These are phyloP conservation scores for Tetramorium bicarinatum DNA, from an alignment of 2,888 invertebrate species.

Conservation along the genomic window DNA sequence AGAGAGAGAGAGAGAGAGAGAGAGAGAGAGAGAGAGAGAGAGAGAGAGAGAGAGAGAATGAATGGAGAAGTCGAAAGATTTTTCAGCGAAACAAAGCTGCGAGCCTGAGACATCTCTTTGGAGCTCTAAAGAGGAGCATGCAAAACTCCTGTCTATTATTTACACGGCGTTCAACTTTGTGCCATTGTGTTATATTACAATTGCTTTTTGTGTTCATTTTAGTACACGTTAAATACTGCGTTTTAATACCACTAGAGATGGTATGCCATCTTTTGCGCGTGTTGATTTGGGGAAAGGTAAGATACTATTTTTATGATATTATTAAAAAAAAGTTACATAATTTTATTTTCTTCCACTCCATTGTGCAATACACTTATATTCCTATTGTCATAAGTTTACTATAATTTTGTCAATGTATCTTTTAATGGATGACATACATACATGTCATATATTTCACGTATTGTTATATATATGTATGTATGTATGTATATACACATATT, in stretches of 20 bases:
- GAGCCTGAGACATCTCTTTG: conserved; percentile 53
- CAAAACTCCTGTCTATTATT: conserved; percentile 63
- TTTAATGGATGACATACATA: too few species aligned
- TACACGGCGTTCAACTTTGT: conserved; percentile 49
- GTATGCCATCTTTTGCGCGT: background rate
- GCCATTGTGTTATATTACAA: conserved; percentile 62
- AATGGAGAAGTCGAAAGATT: conserved; percentile 66
- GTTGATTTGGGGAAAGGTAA: background rate
- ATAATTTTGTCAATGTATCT: too few species aligned
- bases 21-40: conserved; percentile 55
- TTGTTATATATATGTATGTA: too few species aligned
- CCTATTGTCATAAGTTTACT: background rate
- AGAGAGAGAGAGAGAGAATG: conserved; percentile 51
- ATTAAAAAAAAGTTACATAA: background rate
- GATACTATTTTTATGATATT: background rate
- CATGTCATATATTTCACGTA: too few species aligned
- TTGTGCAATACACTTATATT: conserved; percentile 8
- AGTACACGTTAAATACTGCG: conserved; percentile 17
- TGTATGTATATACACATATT: too few species aligned
- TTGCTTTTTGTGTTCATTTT: conserved; percentile 55
- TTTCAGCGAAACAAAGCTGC: conserved; percentile 70
- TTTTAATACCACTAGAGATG: background rate
- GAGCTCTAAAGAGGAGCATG: conserved; percentile 48
- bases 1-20: conserved; percentile 46
- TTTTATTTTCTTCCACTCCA: background rate